Conservation (phyloP, 2,888 invertebrate species). For the Lasioglossum pauxillum region DNA sequence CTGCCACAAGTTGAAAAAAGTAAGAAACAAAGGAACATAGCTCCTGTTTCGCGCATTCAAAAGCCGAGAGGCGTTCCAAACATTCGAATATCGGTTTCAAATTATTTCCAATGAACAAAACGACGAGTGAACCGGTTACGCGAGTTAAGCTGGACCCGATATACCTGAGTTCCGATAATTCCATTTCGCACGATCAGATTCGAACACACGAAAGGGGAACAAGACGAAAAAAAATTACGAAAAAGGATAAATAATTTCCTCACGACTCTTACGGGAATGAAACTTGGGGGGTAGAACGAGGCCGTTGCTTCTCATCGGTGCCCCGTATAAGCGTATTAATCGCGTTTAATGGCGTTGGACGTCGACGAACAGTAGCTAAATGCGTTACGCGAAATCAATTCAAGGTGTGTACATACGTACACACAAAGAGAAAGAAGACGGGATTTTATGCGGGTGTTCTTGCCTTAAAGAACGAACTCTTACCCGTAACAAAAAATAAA, state of each 20-base stretch:
- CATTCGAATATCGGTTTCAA: not conserved
- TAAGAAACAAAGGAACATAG: not conserved
- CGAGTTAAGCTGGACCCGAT: not conserved
- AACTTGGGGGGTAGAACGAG: not conserved
- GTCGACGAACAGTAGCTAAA: not conserved
- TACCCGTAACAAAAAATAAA: not conserved
- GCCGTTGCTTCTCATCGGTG: not conserved
- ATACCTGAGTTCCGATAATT: not conserved
- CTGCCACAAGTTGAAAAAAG: not conserved
- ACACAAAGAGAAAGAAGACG: not conserved
- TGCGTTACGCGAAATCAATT: not conserved
- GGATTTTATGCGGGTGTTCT: not conserved
- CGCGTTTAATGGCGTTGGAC: not conserved
- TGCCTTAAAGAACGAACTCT: not conserved
- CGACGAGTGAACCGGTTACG: not conserved
- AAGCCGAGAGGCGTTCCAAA: not conserved
- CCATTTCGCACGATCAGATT: not conserved
- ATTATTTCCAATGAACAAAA: conserved; percentile 1
- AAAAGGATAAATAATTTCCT: not conserved
- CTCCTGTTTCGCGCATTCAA: not conserved
- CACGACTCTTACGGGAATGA: not conserved
- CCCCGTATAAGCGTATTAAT: not conserved
- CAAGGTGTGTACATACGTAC: not conserved
- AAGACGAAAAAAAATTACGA: not conserved
- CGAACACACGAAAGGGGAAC: not conserved